Conservation (phyloP, 2,113 vertebrate genomes). For the Leiothrix lutea region DNA sequence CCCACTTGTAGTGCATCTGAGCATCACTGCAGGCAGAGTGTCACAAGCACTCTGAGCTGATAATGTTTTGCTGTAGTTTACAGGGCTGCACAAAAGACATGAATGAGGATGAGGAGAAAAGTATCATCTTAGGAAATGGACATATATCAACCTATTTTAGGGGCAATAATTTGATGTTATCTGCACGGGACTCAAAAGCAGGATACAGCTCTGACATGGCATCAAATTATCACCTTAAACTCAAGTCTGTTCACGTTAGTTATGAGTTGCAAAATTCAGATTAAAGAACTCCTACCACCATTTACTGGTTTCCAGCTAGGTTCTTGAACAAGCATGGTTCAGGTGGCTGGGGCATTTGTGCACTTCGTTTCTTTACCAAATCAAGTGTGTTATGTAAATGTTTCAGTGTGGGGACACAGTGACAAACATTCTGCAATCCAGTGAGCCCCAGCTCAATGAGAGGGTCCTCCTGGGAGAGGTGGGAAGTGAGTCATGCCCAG, state of each 20-base stretch:
- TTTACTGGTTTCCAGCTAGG: background rate
- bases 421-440: background rate
- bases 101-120: background rate
- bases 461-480: background rate
- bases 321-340: background rate
- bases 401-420: background rate
- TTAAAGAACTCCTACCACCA: background rate
- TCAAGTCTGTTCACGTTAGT: background rate
- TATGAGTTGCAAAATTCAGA: background rate
- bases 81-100: background rate
- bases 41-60: background rate
- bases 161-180: background rate
- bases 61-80: background rate
- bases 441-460: background rate
- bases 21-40: background rate
- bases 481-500: background rate
- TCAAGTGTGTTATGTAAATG: background rate
- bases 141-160: background rate
- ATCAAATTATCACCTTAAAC: background rate
- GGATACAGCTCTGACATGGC: background rate
- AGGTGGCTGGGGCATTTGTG: background rate
- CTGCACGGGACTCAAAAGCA: background rate
- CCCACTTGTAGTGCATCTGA: background rate
- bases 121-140: background rate
- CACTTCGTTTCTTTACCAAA: background rate